Percentiles rank a stretch among this genome's conserved stretches.
Evolutionary conservation across 2,113 vertebrate species (phyloP).

Genomic region (Alces alces): DNA sequence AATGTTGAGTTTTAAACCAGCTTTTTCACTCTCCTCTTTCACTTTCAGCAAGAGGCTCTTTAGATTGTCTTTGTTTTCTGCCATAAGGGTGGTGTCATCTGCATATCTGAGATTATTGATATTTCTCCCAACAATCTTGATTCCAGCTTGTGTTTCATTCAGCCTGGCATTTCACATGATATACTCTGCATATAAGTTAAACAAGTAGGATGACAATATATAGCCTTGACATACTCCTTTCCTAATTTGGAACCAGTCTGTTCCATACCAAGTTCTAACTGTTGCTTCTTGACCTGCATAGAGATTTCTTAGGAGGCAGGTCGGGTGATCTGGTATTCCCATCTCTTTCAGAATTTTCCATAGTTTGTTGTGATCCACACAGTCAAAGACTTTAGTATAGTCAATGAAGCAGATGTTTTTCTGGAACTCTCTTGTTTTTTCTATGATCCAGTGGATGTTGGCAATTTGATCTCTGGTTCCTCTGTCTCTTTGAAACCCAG

Average conservation of each 20-base stretch:
- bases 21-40: not conserved
- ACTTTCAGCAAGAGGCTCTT: not conserved
- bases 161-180: not conserved
- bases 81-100: not conserved
- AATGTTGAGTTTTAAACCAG: not conserved
- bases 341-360: not conserved
- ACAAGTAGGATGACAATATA: not conserved
- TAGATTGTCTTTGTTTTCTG: not conserved
- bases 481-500: not conserved
- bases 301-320: not conserved
- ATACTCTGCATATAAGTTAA: not conserved
- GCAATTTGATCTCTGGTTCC: not conserved
- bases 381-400: not conserved
- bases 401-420: not conserved
- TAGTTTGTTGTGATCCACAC: not conserved
- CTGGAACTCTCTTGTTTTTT: not conserved
- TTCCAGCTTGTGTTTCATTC: not conserved
- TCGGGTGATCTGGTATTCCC: not conserved
- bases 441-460: not conserved
- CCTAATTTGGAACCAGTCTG: not conserved
- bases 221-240: not conserved
- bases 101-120: not conserved
- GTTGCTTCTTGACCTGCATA: not conserved
- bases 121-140: not conserved
- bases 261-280: not conserved